phyloP scores from a whole-genome alignment of 2,113 vertebrate genomes.

The Oryctolagus cuniculus region DNA sequence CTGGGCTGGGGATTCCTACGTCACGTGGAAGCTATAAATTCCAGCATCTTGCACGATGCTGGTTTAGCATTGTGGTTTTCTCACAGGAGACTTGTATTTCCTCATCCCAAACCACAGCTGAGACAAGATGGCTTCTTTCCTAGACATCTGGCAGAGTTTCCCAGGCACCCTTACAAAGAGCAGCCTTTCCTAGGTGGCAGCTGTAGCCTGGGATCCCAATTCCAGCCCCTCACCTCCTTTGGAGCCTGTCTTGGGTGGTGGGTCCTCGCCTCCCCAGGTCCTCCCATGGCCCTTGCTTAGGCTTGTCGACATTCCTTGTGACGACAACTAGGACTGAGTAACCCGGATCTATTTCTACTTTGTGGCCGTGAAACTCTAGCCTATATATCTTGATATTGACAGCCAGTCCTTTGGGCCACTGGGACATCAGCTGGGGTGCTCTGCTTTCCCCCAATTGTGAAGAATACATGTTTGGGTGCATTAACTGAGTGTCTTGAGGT shows the following conservation, averaged over 20 bases:
- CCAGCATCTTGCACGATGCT: not conserved
- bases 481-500: not conserved
- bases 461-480: not conserved
- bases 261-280: not conserved
- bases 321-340: not conserved
- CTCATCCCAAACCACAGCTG: not conserved
- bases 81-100: not conserved
- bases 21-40: not conserved
- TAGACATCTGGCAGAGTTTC: conserved; percentile 14
- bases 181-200: not conserved
- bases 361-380: not conserved
- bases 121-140: not conserved
- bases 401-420: not conserved
- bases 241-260: not conserved
- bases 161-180: not conserved
- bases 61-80: not conserved
- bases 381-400: not conserved
- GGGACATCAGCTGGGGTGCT: not conserved
- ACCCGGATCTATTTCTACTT: not conserved
- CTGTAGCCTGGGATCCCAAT: not conserved
- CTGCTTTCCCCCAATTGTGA: not conserved
- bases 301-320: not conserved
- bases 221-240: not conserved
- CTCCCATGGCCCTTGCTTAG: not conserved
- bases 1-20: not conserved